Evolutionary conservation across 2,888 invertebrate genomes (phyloP).

Genomic region (Electrophaes corylata): DNA sequence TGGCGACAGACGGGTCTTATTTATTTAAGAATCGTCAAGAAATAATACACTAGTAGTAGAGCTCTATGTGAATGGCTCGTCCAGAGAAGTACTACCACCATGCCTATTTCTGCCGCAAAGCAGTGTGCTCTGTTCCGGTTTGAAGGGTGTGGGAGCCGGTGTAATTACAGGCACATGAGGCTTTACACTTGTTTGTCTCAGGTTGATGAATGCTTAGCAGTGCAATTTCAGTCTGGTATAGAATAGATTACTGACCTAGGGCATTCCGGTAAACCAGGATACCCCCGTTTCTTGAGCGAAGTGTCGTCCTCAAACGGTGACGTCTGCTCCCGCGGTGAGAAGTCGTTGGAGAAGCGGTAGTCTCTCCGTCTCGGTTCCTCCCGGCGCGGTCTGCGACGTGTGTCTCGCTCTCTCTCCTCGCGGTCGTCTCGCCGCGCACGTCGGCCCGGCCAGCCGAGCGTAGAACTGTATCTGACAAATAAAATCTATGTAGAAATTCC

Average conservation of each 20-base stretch:
- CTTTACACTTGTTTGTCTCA: too few relatives aligned
- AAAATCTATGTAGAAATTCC: neutral
- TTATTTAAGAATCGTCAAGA: too few relatives aligned
- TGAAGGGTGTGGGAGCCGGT: too few relatives aligned
- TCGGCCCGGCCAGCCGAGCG: conserved; percentile 67
- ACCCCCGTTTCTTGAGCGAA: conserved; percentile 68
- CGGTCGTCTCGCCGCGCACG: conserved; percentile 55
- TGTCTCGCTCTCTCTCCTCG: conserved; percentile 49
- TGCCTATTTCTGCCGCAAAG: too few relatives aligned
- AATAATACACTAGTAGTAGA: too few relatives aligned
- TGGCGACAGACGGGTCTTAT: too few relatives aligned
- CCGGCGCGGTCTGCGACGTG: conserved; percentile 52
- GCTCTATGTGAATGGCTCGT: too few relatives aligned
- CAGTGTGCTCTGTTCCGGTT: too few relatives aligned
- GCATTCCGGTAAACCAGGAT: conserved; percentile 67
- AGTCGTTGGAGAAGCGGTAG: conserved; percentile 85
- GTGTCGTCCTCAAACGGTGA: conserved; percentile 87
- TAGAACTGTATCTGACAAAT: conserved; percentile 68
- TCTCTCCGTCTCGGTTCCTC: conserved; percentile 61
- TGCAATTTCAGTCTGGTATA: neutral
- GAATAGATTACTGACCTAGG: conserved; percentile 55
- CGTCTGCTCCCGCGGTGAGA: conserved; percentile 81
- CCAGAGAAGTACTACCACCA: too few relatives aligned
- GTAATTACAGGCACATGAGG: too few relatives aligned
- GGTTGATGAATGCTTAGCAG: too few relatives aligned